phyloP scores from a whole-genome alignment of 2,888 invertebrate genomes.

The Spisula solida region DNA sequence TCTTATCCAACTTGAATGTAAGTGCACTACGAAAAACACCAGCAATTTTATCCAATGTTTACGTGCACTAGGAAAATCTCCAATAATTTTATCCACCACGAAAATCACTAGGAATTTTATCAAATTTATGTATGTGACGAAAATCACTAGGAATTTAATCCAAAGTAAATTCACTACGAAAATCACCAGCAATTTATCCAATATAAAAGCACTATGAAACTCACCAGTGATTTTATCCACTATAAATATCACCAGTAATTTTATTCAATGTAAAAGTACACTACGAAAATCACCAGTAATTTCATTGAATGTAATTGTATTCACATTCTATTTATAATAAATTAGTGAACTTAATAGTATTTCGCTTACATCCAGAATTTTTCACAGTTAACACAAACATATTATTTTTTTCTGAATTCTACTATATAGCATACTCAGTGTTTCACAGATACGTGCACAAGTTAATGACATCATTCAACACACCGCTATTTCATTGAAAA shows the following conservation, averaged over 20 bases:
- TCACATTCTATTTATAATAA: conserved; percentile 19
- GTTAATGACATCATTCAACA: neutral
- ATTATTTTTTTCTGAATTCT: no score
- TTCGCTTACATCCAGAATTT: neutral
- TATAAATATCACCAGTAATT: neutral
- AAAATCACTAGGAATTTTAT: no score
- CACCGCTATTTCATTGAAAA: neutral
- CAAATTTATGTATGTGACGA: no score
- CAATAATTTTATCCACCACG: no score
- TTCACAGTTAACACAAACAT: neutral
- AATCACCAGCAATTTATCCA: no score
- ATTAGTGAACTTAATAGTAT: neutral
- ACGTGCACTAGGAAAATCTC: no score
- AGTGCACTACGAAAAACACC: neutral
- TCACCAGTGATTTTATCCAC: no score
- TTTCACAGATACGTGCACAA: neutral
- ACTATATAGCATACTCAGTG: neutral
- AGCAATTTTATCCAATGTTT: neutral
- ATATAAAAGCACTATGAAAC: no score
- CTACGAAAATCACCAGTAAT: no score
- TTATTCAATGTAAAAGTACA: neutral
- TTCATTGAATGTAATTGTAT: neutral
- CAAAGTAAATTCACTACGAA: neutral
- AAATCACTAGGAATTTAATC: no score
- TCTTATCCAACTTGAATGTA: neutral